Base-by-base conservation (phyloP, 2,888 invertebrate species). In the Helicoverpa assulta region DNA sequence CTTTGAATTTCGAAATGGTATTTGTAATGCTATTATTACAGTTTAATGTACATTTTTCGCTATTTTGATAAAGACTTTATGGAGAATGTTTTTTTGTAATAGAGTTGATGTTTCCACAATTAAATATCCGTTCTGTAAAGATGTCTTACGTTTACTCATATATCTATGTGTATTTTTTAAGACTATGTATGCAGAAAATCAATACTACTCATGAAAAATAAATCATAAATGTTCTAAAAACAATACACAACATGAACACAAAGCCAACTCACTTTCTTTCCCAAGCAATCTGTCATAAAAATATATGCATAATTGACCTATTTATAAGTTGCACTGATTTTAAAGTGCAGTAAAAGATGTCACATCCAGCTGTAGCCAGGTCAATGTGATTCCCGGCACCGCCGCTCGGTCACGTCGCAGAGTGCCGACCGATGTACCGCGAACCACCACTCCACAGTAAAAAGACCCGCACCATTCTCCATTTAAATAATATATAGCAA, bases 381-480 rank as follows among this genome's bases (percentile, higher is more conserved):
- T 83, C 86, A 76, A 82, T 87, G 84, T 87, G 89, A 88, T 89
- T 89, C 88, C 80, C 82, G 86, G 78, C 76, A 79, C 86, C 85
- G 85, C 82, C 88, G 88, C 89, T 92, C 91, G 94, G 94, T 94
- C 94, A 94, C 93, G 94, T 94, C 83, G 90, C 89, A 91, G 92
- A 95, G 95, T 95, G 95, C 95, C 92, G 94, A 94, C 92, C 92
- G 94, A 88, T 95, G 95, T 95, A 93, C 90, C 91, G 88, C 91
- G 90, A 90, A 93, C 94, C 94, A 87, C 93, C 91, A 91, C 93
- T 93, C 91, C 88, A 87, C 90, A 90, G 91, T 90, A 93, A 94
- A 95, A 95, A 94, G 92, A 92, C 89, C 90, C 89, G 87, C 88
- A 86, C 90, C 88, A 87, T 88, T 91, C 90, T 88, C 90, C 88